phyloP scores from a whole-genome alignment of 2,797 vertebrate species.

The Falco columbarius region DNA sequence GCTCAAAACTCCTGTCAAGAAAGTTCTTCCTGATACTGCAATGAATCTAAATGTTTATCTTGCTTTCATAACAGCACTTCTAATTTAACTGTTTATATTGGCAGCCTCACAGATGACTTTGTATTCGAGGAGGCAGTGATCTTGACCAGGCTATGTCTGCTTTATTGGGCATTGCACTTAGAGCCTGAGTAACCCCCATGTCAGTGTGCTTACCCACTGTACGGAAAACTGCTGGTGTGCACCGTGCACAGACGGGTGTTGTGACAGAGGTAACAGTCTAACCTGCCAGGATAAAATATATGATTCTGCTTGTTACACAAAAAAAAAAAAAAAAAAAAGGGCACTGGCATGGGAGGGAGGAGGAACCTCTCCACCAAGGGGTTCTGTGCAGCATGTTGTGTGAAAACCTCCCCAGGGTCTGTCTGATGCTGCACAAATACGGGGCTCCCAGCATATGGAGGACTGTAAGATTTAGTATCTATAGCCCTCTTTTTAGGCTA shows the following conservation, averaged over 20 bases:
- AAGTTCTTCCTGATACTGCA: neutral
- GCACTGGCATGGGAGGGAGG: neutral
- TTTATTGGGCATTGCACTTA: neutral
- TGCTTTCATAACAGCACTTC: neutral
- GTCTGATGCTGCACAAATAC: neutral
- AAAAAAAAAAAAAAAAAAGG: neutral
- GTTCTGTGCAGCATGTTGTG: fast-evolving
- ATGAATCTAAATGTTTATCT: neutral
- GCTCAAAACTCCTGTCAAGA: neutral
- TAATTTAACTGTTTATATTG: slow-evolving; percentile 6
- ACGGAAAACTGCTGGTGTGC: neutral
- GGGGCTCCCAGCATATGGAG: neutral
- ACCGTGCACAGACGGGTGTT: fast-evolving
- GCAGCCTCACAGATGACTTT: neutral
- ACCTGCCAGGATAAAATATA: neutral
- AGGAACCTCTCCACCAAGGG: neutral
- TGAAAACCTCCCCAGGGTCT: neutral
- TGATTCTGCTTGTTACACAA: neutral
- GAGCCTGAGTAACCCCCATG: fast-evolving
- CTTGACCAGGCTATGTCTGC: neutral
- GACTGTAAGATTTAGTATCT: neutral
- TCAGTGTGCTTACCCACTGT: fast-evolving
- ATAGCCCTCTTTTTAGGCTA: neutral
- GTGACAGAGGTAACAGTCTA: neutral
- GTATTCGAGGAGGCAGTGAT: neutral